Percentiles rank a stretch among this genome's conserved stretches.
These are phyloP conservation scores for Euglossa dilemma DNA, from an alignment of 1,140 invertebrate genomes.

Conservation along the genomic window DNA sequence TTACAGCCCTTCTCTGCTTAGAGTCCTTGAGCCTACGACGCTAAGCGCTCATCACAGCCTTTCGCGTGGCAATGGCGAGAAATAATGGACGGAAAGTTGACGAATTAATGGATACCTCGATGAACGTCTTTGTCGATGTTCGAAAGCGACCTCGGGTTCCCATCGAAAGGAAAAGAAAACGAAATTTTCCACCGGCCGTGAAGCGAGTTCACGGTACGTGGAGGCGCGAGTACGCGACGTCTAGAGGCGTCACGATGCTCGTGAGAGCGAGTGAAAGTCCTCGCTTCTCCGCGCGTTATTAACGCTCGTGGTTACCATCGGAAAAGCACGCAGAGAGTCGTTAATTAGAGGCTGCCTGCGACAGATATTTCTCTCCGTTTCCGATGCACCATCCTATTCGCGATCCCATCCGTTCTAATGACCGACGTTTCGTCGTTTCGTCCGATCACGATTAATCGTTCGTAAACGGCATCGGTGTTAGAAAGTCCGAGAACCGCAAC, in stretches of 20 bases:
- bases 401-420: conserved; percentile 37
- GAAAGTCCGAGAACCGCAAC: conserved; percentile 10
- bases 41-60: too few relatives aligned
- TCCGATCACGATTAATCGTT: background rate
- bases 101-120: background rate
- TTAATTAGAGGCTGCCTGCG: conserved; percentile 47
- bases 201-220: background rate
- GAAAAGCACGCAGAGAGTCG: conserved; percentile 20
- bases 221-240: conserved; percentile 15
- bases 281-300: conserved; percentile 47
- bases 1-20: too few relatives aligned
- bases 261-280: conserved; percentile 58
- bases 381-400: conserved; percentile 29
- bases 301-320: conserved; percentile 22
- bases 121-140: too few relatives aligned
- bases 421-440: background rate
- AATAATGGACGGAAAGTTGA: background rate
- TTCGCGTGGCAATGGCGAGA: too few relatives aligned
- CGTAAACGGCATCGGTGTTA: background rate
- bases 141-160: conserved; percentile 7
- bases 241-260: conserved; percentile 26
- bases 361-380: conserved; percentile 46
- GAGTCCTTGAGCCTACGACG: too few relatives aligned
- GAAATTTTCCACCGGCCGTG: conserved; percentile 11
- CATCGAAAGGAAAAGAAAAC: conserved; percentile 16